Percentiles rank a stretch among this genome's conserved stretches.
phyloP scores from a whole-genome alignment of 2,797 vertebrate species.

The Cuniculus paca region DNA sequence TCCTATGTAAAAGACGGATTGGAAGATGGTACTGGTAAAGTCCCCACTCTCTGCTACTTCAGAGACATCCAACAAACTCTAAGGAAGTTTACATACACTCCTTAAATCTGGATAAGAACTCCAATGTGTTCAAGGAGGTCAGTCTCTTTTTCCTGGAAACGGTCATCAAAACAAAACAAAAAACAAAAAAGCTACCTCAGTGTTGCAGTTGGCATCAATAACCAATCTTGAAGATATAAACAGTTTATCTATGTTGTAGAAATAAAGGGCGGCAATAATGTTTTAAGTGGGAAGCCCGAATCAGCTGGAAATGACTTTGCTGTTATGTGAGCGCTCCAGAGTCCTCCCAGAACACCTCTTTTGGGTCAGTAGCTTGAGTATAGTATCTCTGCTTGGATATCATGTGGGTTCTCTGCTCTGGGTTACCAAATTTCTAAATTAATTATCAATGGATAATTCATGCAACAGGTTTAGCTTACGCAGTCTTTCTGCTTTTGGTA shows the following conservation, averaged over 20 bases:
- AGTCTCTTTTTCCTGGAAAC: slow-evolving; percentile 13
- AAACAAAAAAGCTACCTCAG: neutral
- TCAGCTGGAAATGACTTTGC: neutral
- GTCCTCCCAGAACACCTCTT: neutral
- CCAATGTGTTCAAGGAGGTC: neutral
- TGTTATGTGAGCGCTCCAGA: neutral
- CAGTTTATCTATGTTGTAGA: neutral
- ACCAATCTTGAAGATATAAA: neutral
- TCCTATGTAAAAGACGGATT: neutral
- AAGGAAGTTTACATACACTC: neutral
- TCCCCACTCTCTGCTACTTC: neutral
- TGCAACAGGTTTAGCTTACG: neutral
- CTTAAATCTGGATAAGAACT: neutral
- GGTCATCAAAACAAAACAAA: neutral
- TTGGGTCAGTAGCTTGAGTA: neutral
- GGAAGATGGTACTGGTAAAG: neutral
- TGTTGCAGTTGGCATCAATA: neutral
- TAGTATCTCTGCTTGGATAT: neutral
- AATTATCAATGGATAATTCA: neutral
- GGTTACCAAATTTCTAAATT: neutral
- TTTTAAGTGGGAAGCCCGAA: neutral
- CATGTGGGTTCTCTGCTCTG: neutral
- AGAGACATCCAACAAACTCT: neutral
- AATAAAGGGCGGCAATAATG: neutral
- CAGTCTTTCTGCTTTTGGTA: neutral